A percentile compares a stretch with the other conserved stretches of the same genome.
phyloP scores from a whole-genome alignment of 2,888 invertebrate species.

The Camptogramma bilineatum region DNA sequence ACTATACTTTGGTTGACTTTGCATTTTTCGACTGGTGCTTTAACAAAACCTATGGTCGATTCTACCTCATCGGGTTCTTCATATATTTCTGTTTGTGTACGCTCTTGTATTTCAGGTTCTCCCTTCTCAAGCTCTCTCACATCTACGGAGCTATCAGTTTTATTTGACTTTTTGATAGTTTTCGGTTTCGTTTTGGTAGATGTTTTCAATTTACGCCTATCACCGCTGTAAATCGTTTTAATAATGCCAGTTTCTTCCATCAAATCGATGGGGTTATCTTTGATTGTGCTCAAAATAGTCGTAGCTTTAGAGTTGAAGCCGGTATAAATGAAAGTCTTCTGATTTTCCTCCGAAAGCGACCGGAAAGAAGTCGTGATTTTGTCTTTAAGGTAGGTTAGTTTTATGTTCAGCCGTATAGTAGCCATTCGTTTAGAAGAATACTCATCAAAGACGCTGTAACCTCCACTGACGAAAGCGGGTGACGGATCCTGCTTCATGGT shows the following conservation, averaged over 20 bases:
- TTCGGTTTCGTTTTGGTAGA: slow-evolving; percentile 29
- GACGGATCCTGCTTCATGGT: slow-evolving; percentile 37
- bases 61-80: background rate
- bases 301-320: slow-evolving; percentile 38
- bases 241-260: slow-evolving; percentile 49
- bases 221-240: slow-evolving; percentile 54
- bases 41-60: background rate
- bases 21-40: slow-evolving; percentile 3
- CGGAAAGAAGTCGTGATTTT: slow-evolving; percentile 45
- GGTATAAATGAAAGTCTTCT: slow-evolving; percentile 38
- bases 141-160: slow-evolving; percentile 12
- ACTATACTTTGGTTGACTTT: slow-evolving; percentile 32
- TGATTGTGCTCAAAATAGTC: slow-evolving; percentile 36
- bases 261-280: slow-evolving; percentile 26
- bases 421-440: slow-evolving; percentile 64
- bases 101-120: background rate
- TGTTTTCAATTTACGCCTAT: slow-evolving; percentile 40
- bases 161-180: slow-evolving; percentile 21
- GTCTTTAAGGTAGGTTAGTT: slow-evolving; percentile 57
- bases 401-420: slow-evolving; percentile 60
- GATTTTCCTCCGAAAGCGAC: slow-evolving; percentile 41
- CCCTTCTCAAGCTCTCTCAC: background rate
- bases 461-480: slow-evolving; percentile 50
- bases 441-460: slow-evolving; percentile 65
- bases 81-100: background rate